Conservation (phyloP, 2,888 invertebrate genomes). For the Endomychus coccineus region DNA sequence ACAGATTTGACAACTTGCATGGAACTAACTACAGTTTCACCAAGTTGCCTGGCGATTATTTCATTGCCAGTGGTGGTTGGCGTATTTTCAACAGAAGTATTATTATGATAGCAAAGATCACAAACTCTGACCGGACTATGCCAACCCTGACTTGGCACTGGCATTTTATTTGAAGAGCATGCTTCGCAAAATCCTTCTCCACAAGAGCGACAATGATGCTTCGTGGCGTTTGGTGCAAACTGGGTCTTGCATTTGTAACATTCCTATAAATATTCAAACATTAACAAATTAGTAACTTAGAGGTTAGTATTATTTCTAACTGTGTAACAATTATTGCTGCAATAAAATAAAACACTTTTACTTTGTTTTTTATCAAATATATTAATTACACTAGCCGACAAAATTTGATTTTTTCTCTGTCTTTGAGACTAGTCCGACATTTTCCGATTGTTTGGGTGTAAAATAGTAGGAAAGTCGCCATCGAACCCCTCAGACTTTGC, state of each 20-base stretch:
- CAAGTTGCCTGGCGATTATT: slow-evolving; percentile 54
- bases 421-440: too few relatives aligned
- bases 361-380: too few relatives aligned
- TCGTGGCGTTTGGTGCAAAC: slow-evolving; percentile 51
- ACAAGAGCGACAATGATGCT: slow-evolving; percentile 72
- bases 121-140: slow-evolving; percentile 64
- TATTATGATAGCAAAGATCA: slow-evolving; percentile 52
- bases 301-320: too few relatives aligned
- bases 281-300: too few relatives aligned
- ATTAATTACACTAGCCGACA: too few relatives aligned
- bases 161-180: slow-evolving; percentile 59
- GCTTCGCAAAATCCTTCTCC: slow-evolving; percentile 71
- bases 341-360: too few relatives aligned
- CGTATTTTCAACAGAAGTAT: slow-evolving; percentile 14
- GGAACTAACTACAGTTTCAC: slow-evolving; percentile 67
- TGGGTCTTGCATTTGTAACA: slow-evolving; percentile 58
- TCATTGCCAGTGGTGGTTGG: slow-evolving; percentile 35
- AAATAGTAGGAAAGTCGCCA: too few relatives aligned
- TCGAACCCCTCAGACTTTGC: too few relatives aligned
- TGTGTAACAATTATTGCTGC: too few relatives aligned
- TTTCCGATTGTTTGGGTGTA: too few relatives aligned
- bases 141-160: slow-evolving; percentile 70
- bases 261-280: slow-evolving; percentile 45
- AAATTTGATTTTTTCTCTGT: too few relatives aligned
- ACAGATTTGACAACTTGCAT: slow-evolving; percentile 63